Evolutionary conservation across 2,113 vertebrate genomes (phyloP), one percentile per base, ranked within the genome.

Genomic region (Pleuronectes platessa): DNA sequence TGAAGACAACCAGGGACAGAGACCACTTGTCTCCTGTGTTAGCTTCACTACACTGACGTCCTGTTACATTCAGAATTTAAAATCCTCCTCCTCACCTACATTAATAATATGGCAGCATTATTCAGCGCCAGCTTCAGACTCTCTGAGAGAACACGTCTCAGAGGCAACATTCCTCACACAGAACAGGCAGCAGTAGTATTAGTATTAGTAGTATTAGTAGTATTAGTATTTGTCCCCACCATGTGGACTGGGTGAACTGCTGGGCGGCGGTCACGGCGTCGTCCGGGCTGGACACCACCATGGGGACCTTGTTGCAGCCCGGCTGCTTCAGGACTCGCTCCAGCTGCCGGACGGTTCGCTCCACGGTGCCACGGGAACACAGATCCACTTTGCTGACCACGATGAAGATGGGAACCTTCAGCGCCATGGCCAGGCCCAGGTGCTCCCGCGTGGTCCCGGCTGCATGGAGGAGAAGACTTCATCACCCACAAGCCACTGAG

Each of bases 351-450:
- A 98, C 96, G 3, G 97, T 98, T 74, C 97, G 92, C 72, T 98
- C 97, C 88, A 97, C 95, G 0, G 96, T 96, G 84, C 94, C 93
- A 63, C 94, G 94, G 17, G 95, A 95, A 78, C 96, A 98, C 83
- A 98, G 90, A 91, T 98, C 97, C 79, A 97, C 96, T 92, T 99
- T 99, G 92, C 96, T 98, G 92, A 99, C 94, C 86, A 96, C 97
- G 55, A 99, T 94, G 91, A 98, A 99, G 94, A 99, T 97, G 64
- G 97, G 97, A 68, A 99, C 96, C 88, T 98, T 98, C 78, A 99
- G 95, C 15, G 97, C 97, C 95, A 99, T 96, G 40, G 97, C 97
- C 87, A 99, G 93, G 66, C 97, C 97, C 86, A 99, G 92, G 90
- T 99, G 97, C 83, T 99, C 97, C 77, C 97, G 89, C 0, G 97